These are phyloP conservation scores for Scophthalmus maximus DNA, from an alignment of 2,113 vertebrate species.

Conservation along the genomic window DNA sequence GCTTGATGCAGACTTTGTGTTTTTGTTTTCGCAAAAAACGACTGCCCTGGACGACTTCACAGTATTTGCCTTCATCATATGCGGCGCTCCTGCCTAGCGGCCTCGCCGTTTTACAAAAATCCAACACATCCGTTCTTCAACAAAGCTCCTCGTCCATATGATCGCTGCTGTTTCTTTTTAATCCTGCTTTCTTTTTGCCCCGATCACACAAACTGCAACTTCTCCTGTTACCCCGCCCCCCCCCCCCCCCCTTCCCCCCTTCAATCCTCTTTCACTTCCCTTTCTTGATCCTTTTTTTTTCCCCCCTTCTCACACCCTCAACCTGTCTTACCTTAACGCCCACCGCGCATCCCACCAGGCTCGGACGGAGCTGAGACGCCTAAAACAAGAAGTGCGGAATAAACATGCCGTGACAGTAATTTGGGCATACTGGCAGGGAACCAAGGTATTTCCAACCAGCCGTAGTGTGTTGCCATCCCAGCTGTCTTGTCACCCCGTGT, in stretches of 20 bases:
- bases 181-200: slow-evolving; percentile 49
- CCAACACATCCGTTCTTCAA: slow-evolving; percentile 27
- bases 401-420: slow-evolving; percentile 97
- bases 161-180: slow-evolving; percentile 43
- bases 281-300: slow-evolving; percentile 22
- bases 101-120: slow-evolving; percentile 21
- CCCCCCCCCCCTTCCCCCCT: too few species aligned
- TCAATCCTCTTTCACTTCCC: slow-evolving; percentile 38
- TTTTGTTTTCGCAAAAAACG: background rate
- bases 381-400: slow-evolving; percentile 96
- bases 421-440: slow-evolving; percentile 99
- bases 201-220: slow-evolving; percentile 57
- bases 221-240: background rate
- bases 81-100: slow-evolving; percentile 29
- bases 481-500: slow-evolving; percentile 50
- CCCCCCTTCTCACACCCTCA: slow-evolving; percentile 42
- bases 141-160: slow-evolving; percentile 37
- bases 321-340: slow-evolving; percentile 77
- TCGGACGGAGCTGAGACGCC: slow-evolving; percentile 93
- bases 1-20: slow-evolving; percentile 9
- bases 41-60: slow-evolving; percentile 17
- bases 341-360: slow-evolving; percentile 82
- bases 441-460: slow-evolving; percentile 90
- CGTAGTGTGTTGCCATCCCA: slow-evolving; percentile 61
- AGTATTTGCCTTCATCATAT: slow-evolving; percentile 7